phyloP scores from a whole-genome alignment of 2,888 invertebrate species.

The Drosophila barbarae region DNA sequence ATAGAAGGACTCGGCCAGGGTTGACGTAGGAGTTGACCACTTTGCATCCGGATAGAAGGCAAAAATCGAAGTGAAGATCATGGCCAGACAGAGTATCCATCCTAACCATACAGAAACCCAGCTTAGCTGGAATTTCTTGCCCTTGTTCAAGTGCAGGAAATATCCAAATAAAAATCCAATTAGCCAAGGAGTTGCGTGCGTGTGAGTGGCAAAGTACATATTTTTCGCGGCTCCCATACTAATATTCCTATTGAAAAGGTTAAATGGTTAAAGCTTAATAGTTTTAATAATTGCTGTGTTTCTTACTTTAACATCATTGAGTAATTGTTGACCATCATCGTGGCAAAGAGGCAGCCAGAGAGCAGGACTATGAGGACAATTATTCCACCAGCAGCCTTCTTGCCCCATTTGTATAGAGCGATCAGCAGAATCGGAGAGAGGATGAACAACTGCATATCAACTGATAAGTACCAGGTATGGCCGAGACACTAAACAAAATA shows the following conservation, averaged over 20 bases:
- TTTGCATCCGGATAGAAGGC: constrained; percentile 50
- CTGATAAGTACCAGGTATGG: constrained; percentile 55
- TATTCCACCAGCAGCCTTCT: constrained; percentile 48
- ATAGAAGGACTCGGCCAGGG: constrained; percentile 64
- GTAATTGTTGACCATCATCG: constrained; percentile 5
- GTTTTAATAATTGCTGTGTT: rapidly evolving
- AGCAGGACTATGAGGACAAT: constrained; percentile 2
- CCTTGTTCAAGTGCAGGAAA: constrained; percentile 54
- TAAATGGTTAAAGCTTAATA: neutral
- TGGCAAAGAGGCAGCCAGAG: constrained; percentile 12
- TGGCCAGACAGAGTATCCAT: constrained; percentile 57
- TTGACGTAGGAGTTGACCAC: constrained; percentile 28
- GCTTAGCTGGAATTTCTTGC: constrained; percentile 47
- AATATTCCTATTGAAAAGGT: neutral
- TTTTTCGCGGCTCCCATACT: neutral
- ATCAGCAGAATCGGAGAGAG: constrained; percentile 7
- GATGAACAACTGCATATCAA: constrained; percentile 12
- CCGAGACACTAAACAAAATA: constrained; percentile 78
- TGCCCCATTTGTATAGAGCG: constrained; percentile 60
- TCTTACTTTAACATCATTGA: constrained; percentile 3
- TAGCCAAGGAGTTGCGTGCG: constrained; percentile 68
- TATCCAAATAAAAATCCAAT: constrained; percentile 69
- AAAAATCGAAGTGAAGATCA: constrained; percentile 60
- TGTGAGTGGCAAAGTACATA: constrained; percentile 38
- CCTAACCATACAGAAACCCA: constrained; percentile 43